A percentile compares a stretch with the other conserved stretches of the same genome.
phyloP scores from a whole-genome alignment of 92 coral and sea anemone species.

The Meandrina meandrites region DNA sequence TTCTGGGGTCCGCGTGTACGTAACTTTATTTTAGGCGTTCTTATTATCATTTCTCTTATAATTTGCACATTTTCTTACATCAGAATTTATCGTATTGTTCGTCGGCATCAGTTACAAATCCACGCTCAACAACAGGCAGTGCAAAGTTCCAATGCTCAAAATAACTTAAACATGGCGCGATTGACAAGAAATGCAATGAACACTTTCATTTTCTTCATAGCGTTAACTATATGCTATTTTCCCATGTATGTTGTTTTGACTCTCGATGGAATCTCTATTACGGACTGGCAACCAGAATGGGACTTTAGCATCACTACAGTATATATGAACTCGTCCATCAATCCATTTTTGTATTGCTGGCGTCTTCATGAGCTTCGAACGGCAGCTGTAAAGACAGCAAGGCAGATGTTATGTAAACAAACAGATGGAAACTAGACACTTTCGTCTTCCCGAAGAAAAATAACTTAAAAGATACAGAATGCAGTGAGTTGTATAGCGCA shows the following conservation, averaged over 20 bases:
- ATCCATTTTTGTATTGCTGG: constrained; percentile 19
- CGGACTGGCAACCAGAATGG: too few species aligned
- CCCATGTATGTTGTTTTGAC: background rate
- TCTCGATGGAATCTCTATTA: too few species aligned
- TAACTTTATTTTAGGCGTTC: too few species aligned
- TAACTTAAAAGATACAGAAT: too few species aligned
- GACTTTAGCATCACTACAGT: too few species aligned
- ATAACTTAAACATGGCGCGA: background rate
- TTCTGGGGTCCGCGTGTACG: background rate
- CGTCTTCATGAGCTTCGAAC: constrained; percentile 6
- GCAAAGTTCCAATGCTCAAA: background rate
- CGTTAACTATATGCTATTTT: background rate
- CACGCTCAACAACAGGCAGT: background rate
- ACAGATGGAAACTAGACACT: background rate
- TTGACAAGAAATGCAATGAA: background rate
- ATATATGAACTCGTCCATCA: constrained; percentile 6
- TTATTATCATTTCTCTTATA: background rate
- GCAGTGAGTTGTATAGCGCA: too few species aligned
- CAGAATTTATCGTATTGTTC: background rate
- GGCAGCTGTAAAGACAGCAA: background rate
- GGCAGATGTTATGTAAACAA: background rate
- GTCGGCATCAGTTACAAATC: background rate
- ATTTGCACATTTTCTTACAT: background rate
- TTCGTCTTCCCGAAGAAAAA: too few species aligned
- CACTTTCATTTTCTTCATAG: background rate